Base-by-base conservation (phyloP, 1,140 invertebrate species). In the Melitaea cinxia region DNA sequence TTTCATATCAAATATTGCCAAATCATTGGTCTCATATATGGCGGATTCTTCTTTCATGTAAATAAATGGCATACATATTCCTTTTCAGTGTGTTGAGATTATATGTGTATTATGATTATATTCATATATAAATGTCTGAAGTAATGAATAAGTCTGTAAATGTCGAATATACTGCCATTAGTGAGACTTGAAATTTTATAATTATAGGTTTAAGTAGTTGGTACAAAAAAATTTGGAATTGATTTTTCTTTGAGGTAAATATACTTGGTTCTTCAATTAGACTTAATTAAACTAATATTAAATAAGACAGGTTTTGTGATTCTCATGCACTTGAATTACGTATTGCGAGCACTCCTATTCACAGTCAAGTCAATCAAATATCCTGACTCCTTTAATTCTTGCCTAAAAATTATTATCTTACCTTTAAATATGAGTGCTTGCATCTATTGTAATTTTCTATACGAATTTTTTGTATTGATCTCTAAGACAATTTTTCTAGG, bases 401-500 rank as follows among this genome's bases (percentile, higher is more conserved):
- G 60, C 60, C 60, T 63, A 60, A 63, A 50, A 26, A 61, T 50
- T 26, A 9, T 17, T 35, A 45, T 47, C 24, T 64, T 45, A 56
- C 26, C 50, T 42, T 56, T 64, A 53, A 57, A 64, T 68, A 73
- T 68, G 62, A 66, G 67, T 67, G 61, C 58, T 54, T 55, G 57
- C 63, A 67, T 66, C 63, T 75, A 62, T 64, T 30, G 45, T 54
- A 63, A 60, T 66, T 60, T 69, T 47, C n/a, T 47, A 39, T 66
- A 68, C 54, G 67, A 70, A 60, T 75, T 81, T 85, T 76, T 78
- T 78, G 73, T 77, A 80, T 72, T 72, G 77, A 85, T 83, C 80
- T 83, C 77, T 73, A 77, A 78, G 70, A 83, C 77, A 84, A 83
- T 78, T 78, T 77, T 79, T 79, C 75, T 88, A 88, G 85, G 87